These are phyloP conservation scores for Holacanthella duospinosa DNA, from an alignment of 2,888 invertebrate species.

Conservation along the genomic window DNA sequence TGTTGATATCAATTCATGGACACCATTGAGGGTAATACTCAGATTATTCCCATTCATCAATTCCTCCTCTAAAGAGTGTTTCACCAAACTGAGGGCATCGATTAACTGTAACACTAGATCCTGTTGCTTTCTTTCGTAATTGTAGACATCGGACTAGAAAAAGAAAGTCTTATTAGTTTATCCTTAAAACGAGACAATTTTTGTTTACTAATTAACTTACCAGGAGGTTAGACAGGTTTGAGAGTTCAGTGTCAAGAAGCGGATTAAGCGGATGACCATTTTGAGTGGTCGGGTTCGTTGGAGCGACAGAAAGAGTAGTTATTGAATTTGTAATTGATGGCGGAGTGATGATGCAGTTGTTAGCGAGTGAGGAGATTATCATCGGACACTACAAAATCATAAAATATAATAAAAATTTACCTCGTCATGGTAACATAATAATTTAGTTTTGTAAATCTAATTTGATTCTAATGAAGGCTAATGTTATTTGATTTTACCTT, in stretches of 20 bases:
- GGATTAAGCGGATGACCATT: slow-evolving; percentile 1
- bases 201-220: background rate
- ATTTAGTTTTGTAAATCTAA: too few species aligned
- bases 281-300: background rate
- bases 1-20: background rate
- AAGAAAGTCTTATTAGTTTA: background rate
- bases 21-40: slow-evolving; percentile 10
- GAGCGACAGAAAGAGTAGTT: background rate
- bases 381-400: background rate
- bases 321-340: background rate
- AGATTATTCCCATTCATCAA: slow-evolving; percentile 57
- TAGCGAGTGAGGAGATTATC: background rate
- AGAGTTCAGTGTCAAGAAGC: background rate
- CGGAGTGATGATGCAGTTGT: background rate
- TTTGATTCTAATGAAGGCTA: too few species aligned
- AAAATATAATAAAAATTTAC: background rate
- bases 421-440: too few species aligned
- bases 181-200: too few species aligned
- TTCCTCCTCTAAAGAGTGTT: slow-evolving; percentile 64
- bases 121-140: slow-evolving; percentile 58
- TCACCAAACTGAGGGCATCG: slow-evolving; percentile 62
- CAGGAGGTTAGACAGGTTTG: background rate
- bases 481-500: too few species aligned
- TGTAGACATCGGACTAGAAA: slow-evolving; percentile 51
- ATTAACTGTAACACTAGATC: slow-evolving; percentile 60